Evolutionary conservation across 1,140 invertebrate genomes (phyloP).

Genomic region (Acyrthosiphon pisum): DNA sequence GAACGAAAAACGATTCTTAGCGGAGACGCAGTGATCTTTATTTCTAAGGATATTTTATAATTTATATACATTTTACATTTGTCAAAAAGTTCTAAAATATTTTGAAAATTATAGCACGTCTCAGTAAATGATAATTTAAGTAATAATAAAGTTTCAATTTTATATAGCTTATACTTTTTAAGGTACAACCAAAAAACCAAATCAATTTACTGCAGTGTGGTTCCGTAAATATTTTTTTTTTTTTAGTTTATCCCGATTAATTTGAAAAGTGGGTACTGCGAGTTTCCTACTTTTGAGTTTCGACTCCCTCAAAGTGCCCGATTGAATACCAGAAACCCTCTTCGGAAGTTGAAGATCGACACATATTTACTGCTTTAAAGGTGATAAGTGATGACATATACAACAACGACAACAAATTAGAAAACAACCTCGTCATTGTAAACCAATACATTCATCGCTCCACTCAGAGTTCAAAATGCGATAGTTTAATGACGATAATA

Average conservation of each 20-base stretch:
- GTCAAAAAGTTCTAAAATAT: too few species aligned
- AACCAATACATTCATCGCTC: not conserved
- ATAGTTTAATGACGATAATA: not conserved
- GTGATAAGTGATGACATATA: too few species aligned
- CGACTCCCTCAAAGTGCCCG: not conserved
- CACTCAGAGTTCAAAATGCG: not conserved
- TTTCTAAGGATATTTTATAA: not conserved
- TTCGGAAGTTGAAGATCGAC: not conserved
- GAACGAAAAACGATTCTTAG: too few species aligned
- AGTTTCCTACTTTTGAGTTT: not conserved
- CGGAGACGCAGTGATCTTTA: too few species aligned
- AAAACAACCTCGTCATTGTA: not conserved
- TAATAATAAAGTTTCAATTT: too few species aligned
- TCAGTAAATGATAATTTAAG: too few species aligned
- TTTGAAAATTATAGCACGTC: too few species aligned
- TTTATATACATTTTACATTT: not conserved
- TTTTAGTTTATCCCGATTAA: not conserved
- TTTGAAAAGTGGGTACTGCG: not conserved
- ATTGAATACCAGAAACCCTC: too few species aligned
- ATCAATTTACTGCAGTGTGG: not conserved
- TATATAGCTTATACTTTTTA: too few species aligned
- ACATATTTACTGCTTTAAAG: not conserved
- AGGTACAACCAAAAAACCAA: too few species aligned
- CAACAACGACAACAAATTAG: too few species aligned
- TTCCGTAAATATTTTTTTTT: not conserved